Conservation (phyloP, 1,140 invertebrate genomes). For the Drosophila nigrodunni region DNA sequence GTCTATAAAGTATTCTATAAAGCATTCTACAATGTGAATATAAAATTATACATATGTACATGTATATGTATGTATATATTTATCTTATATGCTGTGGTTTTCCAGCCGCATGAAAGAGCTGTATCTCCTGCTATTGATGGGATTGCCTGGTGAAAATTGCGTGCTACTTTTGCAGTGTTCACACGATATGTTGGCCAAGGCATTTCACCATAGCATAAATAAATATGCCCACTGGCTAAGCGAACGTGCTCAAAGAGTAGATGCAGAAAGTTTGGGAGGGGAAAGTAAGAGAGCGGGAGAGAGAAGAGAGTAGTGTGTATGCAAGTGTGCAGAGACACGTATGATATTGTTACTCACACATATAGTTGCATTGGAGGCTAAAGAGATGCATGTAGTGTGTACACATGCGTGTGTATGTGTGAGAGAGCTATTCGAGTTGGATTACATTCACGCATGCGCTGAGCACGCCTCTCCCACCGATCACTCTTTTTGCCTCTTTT, state of each 20-base stretch:
- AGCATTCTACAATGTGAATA: too few relatives aligned
- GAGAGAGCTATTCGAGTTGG: conserved; percentile 30
- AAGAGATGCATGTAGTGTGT: conserved; percentile 37
- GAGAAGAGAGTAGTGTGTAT: not conserved
- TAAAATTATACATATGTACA: too few relatives aligned
- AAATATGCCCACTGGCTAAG: conserved; percentile 60
- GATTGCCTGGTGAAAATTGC: conserved; percentile 44
- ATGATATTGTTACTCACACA: not conserved
- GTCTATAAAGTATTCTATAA: too few relatives aligned
- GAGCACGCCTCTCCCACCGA: conserved; percentile 51
- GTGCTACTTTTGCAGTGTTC: conserved; percentile 56
- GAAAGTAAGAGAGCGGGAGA: not conserved
- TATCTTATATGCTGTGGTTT: too few relatives aligned
- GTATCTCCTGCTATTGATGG: not conserved
- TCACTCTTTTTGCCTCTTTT: conserved; percentile 62
- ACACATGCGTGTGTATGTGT: not conserved
- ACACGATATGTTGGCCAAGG: conserved; percentile 35
- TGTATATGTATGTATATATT: too few relatives aligned
- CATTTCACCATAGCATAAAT: conserved; percentile 66
- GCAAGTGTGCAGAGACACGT: not conserved
- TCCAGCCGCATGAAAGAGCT: not conserved
- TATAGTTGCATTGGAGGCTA: conserved; percentile 6
- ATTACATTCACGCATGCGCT: conserved; percentile 68
- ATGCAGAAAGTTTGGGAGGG: conserved; percentile 6
- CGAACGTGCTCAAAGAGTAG: conserved; percentile 47